Percentiles rank a stretch among this genome's conserved stretches.
These are phyloP conservation scores for Ursus arctos DNA, from an alignment of 2,113 vertebrate species.

Conservation along the genomic window DNA sequence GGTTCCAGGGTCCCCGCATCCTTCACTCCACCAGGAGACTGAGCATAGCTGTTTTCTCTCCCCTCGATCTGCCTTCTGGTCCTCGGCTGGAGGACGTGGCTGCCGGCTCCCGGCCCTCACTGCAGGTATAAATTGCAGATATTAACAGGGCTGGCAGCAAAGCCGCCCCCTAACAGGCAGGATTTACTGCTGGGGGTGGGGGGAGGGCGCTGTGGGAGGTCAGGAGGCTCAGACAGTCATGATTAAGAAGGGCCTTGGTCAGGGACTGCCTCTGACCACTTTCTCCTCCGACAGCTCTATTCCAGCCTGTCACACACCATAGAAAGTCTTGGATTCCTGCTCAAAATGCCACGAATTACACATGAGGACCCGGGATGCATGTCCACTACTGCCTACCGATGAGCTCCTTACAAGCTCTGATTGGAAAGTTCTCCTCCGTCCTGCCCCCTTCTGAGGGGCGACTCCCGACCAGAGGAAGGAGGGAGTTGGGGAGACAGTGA, in stretches of 20 bases:
- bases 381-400: constrained; percentile 35
- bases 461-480: not conserved
- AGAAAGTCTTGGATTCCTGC: not conserved
- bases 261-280: not conserved
- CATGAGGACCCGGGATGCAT: not conserved
- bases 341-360: constrained; percentile 13
- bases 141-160: not conserved
- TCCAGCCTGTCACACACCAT: not conserved
- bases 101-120: not conserved
- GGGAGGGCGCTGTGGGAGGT: not conserved
- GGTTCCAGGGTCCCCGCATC: not conserved
- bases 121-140: not conserved
- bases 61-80: not conserved
- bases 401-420: not conserved
- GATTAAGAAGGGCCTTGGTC: not conserved
- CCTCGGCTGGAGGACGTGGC: not conserved
- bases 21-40: not conserved
- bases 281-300: not conserved
- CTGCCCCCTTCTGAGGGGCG: fast-evolving
- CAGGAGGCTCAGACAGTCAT: fast-evolving
- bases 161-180: not conserved
- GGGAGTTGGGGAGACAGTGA: fast-evolving
- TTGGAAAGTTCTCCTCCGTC: not conserved
- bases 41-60: not conserved
- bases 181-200: not conserved